A percentile compares a stretch with the other conserved stretches of the same genome.
phyloP scores from a whole-genome alignment of 1,140 invertebrate genomes.

The Drosophila tani region DNA sequence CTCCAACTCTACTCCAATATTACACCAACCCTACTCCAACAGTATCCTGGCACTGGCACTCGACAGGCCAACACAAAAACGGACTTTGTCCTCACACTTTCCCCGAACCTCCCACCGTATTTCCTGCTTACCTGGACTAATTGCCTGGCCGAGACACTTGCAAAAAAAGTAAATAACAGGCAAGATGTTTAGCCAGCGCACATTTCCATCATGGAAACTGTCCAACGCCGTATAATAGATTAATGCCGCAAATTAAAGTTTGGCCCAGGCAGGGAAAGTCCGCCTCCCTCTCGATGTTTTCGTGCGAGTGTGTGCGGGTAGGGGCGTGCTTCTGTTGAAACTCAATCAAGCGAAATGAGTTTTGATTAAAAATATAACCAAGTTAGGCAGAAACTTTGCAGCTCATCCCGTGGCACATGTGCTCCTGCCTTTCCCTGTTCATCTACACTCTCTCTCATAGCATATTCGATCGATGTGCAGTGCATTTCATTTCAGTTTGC shows the following conservation, averaged over 20 bases:
- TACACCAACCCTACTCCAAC: not conserved
- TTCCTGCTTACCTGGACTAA: constrained; percentile 25
- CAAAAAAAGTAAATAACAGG: constrained; percentile 47
- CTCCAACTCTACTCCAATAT: not conserved
- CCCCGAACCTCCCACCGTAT: not conserved
- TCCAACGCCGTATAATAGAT: constrained; percentile 30
- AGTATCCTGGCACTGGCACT: not conserved
- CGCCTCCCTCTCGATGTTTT: not conserved
- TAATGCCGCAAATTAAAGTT: constrained; percentile 48
- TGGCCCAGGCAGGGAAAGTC: constrained; percentile 3
- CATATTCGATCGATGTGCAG: constrained; percentile 30
- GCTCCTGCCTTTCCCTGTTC: not conserved
- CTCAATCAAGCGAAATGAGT: constrained; percentile 80
- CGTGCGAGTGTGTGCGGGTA: not conserved
- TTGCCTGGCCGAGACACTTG: constrained; percentile 40
- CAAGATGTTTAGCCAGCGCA: constrained; percentile 27
- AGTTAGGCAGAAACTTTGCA: constrained; percentile 61
- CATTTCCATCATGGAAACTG: constrained; percentile 38
- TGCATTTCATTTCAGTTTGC: constrained; percentile 44
- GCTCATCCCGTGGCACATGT: constrained; percentile 37
- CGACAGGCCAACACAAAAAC: not conserved
- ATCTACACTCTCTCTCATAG: not conserved
- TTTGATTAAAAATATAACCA: constrained; percentile 82
- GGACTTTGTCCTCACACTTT: not conserved
- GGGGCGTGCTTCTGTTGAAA: constrained; percentile 50